Conservation (phyloP, 2,113 vertebrate genomes). For the rabbit (Oryctolagus cuniculus) region DNA sequence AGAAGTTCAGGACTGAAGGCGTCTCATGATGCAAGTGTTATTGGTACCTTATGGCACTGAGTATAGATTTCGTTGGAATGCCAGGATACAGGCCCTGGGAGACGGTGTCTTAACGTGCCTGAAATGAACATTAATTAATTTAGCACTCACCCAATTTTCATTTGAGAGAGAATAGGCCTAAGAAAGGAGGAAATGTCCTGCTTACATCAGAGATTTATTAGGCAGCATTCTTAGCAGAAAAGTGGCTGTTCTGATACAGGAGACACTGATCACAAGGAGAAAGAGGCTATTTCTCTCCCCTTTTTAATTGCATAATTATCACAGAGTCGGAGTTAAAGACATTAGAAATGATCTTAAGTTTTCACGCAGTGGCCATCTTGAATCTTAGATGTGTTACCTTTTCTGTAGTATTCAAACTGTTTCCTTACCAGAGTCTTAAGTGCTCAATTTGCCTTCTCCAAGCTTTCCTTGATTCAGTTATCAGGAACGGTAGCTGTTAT, state of each 20-base stretch:
- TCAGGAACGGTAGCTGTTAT: slow-evolving; percentile 97
- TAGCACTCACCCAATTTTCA: not conserved
- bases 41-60: not conserved
- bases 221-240: not conserved
- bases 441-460: slow-evolving; percentile 39
- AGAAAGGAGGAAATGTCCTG: not conserved
- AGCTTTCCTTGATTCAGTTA: slow-evolving; percentile 87
- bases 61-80: not conserved
- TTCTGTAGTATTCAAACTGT: not conserved
- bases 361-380: not conserved
- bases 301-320: not conserved
- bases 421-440: not conserved
- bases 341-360: not conserved
- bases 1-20: not conserved
- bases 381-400: not conserved
- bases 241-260: not conserved
- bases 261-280: not conserved
- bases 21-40: not conserved
- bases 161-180: not conserved
- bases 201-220: not conserved
- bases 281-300: not conserved
- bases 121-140: not conserved
- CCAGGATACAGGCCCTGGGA: not conserved
- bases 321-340: not conserved
- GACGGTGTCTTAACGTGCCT: not conserved